Evolutionary conservation across 2,888 invertebrate genomes (phyloP), one percentile per base, ranked within the genome.

Genomic region (Pyrgus malvae): DNA sequence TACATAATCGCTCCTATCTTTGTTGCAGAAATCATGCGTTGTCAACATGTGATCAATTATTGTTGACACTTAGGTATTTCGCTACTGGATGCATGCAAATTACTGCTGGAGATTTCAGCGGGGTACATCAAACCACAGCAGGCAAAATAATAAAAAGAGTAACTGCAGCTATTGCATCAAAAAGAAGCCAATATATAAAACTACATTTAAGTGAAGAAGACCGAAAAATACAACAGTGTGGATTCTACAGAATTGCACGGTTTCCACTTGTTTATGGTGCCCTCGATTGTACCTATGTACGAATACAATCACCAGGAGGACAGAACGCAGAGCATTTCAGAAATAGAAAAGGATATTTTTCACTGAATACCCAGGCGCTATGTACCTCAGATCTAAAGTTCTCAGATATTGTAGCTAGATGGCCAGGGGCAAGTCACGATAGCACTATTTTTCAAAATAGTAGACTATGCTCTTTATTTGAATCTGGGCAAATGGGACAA

Each of bases 291-390:
- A 61, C 57, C 0, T 56, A 60, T 42, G 29, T 60, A n/a, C 33
- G 37, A 6, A 53, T 57, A 23, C 12, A 16, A 12, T 45, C 57
- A 35, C 42, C 53, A 48, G 60, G 62, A 41, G 57, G 57, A 8
- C 45, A 55, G 9, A 25, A 55, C 31, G 55, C 59, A 31, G 62
- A 62, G 35, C 11, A 44, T 2, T 58, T 29, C 33, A 38, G 62
- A 12, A 58, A 59, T 38, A 48, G 59, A 44, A 62, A 59, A 41
- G 44, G 37, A 7, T 57, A 59, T 14, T 49, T 62, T 11, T 63
- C 60, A 14, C 6, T 37, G 9, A 37, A 37, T 16, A 16, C 16
- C 14, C 37, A 37, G 9, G 14, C 16, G 5, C 3, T 37, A 9
- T 12, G 16, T 16, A 9, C 14, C 17, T 12, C 37, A 7, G 37